phyloP scores from a whole-genome alignment of 1,140 invertebrate species.

The Formica exsecta region DNA sequence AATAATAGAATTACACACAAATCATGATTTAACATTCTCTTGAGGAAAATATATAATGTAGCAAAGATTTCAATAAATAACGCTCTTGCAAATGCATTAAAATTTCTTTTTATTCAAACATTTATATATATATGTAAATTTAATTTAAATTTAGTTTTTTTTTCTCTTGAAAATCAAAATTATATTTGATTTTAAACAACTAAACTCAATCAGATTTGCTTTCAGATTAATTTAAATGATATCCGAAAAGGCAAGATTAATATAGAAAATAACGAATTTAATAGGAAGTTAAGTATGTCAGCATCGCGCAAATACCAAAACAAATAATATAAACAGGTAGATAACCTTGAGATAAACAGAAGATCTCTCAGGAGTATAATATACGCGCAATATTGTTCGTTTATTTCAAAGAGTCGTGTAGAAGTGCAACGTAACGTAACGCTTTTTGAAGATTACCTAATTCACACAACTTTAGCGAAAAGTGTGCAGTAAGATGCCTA shows the following conservation, averaged over 20 bases:
- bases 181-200: background rate
- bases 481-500: background rate
- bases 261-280: conserved; percentile 1
- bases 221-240: background rate
- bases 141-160: conserved; percentile 4
- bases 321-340: conserved; percentile 18
- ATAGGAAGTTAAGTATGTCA: background rate
- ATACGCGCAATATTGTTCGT: background rate
- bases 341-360: conserved; percentile 5
- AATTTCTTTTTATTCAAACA: background rate
- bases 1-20: background rate
- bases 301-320: background rate
- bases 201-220: background rate
- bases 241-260: background rate
- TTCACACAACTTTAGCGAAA: background rate
- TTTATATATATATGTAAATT: background rate
- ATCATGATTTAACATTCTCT: background rate
- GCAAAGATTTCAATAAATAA: conserved; percentile 55
- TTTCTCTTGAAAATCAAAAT: conserved; percentile 2
- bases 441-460: background rate
- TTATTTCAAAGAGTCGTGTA: background rate
- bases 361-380: background rate
- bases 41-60: conserved; percentile 14
- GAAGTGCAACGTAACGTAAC: background rate
- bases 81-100: conserved; percentile 13